Conservation (phyloP, 1,140 invertebrate genomes). For the Drosophila athabasca region DNA sequence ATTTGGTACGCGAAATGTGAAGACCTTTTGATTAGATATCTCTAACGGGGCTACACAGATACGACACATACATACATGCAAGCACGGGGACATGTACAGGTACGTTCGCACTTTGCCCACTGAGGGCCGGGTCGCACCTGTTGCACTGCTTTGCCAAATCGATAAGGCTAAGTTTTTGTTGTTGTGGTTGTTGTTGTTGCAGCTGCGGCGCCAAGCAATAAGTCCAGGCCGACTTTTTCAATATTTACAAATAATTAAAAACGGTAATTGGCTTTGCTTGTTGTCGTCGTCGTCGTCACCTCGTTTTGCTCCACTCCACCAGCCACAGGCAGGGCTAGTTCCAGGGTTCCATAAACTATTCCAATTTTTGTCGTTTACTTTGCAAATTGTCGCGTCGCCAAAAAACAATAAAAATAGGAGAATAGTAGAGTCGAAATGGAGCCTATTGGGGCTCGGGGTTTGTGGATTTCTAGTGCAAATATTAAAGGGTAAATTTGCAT, state of each 20-base stretch:
- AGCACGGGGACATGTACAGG: neutral
- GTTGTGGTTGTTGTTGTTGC: constrained; percentile 9
- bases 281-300: constrained; percentile 25
- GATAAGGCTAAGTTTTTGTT: constrained; percentile 37
- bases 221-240: constrained; percentile 34
- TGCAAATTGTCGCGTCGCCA: constrained; percentile 49
- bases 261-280: constrained; percentile 71
- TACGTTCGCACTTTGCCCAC: constrained; percentile 24
- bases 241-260: constrained; percentile 76
- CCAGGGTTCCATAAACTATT: no score
- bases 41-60: constrained; percentile 1
- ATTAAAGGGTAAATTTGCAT: constrained; percentile 62
- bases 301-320: neutral
- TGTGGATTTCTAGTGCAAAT: constrained; percentile 43
- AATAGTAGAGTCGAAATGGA: constrained; percentile 10
- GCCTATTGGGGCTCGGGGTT: neutral
- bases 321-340: no score
- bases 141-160: constrained; percentile 27
- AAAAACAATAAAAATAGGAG: constrained; percentile 8
- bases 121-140: constrained; percentile 28
- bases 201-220: constrained; percentile 41
- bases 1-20: constrained; percentile 53
- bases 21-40: constrained; percentile 59
- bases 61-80: neutral
- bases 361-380: constrained; percentile 47